Base-by-base conservation (phyloP, 1,140 invertebrate species). In the Psix sp. region DNA sequence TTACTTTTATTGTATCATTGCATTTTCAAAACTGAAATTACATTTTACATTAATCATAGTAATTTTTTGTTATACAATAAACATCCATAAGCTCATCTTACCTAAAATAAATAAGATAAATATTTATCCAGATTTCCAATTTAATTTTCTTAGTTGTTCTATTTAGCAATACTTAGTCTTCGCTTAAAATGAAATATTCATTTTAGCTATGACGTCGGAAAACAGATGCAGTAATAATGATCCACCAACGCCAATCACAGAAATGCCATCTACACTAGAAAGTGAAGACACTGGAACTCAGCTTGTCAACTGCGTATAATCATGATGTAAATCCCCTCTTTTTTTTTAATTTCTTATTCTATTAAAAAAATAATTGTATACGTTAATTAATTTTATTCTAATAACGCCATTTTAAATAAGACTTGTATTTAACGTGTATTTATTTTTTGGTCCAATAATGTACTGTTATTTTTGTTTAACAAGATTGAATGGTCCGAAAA, bases 191-290 rank as follows among this genome's bases (percentile, higher is more conserved):
- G 21, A 24, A 29, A 29, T 29, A 10, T 29, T 2, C n/a, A 29
- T 3, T 29, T 3, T 7, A 29, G 84, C 77, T 33, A 84, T 76
- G 4, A 82, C 77, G 1, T 51, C 59, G 4, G 86, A 87, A 42
- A 79, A 86, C 5, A 84, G 80, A 14, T 76, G 77, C 5, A 85
- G 82, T 42, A 85, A 79, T 36, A 81, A 77, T 17, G 86, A 83
- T 78, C 79, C 81, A 18, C 81, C 84, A 21, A 87, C 85, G 2
- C 86, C 86, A 1, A 87, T 86, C 16, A 87, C 86, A 13, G 86
- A 87, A 59, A 77, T 78, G 17, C 83, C 85, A 5, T 86, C 84
- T 3, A 86, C 81, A 1, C 81, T 82, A 6, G 77, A 85, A n/a
- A 86, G 80, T 52, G 85, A 86, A 18, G 80, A 81, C 18, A 67